phyloP scores from a whole-genome alignment of 1,140 invertebrate species.

The Drosophila simulans region DNA sequence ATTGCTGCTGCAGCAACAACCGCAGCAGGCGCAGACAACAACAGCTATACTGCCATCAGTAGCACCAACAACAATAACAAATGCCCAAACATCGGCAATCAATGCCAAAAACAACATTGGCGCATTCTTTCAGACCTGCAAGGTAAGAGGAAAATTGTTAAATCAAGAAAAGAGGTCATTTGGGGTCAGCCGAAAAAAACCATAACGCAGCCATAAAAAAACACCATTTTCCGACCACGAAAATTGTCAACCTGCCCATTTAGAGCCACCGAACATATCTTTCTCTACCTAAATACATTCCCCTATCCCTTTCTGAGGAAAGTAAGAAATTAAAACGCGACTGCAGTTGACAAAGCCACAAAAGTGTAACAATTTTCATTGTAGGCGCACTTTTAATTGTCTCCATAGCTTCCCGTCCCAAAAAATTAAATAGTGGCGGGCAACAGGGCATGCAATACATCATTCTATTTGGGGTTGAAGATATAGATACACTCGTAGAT shows the following conservation, averaged over 20 bases:
- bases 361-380: constrained; percentile 29
- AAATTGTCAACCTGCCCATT: constrained; percentile 22
- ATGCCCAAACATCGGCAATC: constrained; percentile 29
- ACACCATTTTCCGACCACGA: constrained; percentile 10
- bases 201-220: constrained; percentile 22
- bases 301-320: constrained; percentile 26
- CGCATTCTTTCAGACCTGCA: constrained; percentile 84
- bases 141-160: constrained; percentile 67
- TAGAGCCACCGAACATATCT: background rate
- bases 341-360: constrained; percentile 47
- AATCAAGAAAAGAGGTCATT: constrained; percentile 39
- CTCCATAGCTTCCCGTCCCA: background rate
- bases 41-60: constrained; percentile 1
- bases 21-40: constrained; percentile 37
- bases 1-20: constrained; percentile 50
- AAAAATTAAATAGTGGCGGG: background rate
- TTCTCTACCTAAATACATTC: background rate
- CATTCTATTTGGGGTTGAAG: background rate
- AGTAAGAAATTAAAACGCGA: constrained; percentile 46
- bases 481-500: background rate
- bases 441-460: constrained; percentile 15
- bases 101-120: constrained; percentile 78
- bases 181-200: constrained; percentile 23
- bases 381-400: constrained; percentile 47
- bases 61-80: constrained; percentile 49